Evolutionary conservation across 1,140 invertebrate genomes (phyloP), one percentile per base, ranked within the genome.

Genomic region (Drosophila grimshawi): DNA sequence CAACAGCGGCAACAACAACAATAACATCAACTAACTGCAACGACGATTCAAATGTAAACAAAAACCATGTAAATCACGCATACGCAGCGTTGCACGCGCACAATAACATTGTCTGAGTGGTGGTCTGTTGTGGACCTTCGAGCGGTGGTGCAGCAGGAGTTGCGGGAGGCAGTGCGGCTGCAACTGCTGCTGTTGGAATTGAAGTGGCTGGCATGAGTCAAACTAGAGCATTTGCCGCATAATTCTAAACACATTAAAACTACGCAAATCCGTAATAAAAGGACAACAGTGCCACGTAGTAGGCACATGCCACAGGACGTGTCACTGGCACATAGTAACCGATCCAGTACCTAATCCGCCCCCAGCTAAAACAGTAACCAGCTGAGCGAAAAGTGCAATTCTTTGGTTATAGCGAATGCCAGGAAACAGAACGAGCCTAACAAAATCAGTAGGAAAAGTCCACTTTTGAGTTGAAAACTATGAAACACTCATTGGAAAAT

Each of bases 61-160:
- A 82, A 70, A 75, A 68, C 63, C 80, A 86, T 86, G 83, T 68
- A 86, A 86, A 86, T 86, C 83, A 86, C 80, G 80, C 76, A 86
- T 88, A 80, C 82, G 82, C 82, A 86, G 78, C 83, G 83, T 80
- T 80, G 74, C 75, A 86, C 79, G 76, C 77, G 82, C 83, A 86
- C 83, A 80, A 82, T 65, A 82, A 88, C 82, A 86, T 77, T 69
- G 61, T 35, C 7, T 64, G 30, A 4, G 39, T 19, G 43, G 43
- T 33, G 32, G 41, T n/a, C 39, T n/a, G 39, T 43, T 43, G 39
- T 43, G n/a, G 10, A 43, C 39, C 39, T 43, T 10, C 3, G 39
- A n/a, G 33, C 4, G 39, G 10, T n/a, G n/a, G 39, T n/a, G 39
- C 10, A 19, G 19, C 2, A 19, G 19, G 19, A 19, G 19, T 19